A percentile compares a stretch with the other conserved stretches of the same genome.
Evolutionary conservation across 2,797 vertebrate genomes (phyloP).

Genomic region (Microctenopoma steveboyesi): DNA sequence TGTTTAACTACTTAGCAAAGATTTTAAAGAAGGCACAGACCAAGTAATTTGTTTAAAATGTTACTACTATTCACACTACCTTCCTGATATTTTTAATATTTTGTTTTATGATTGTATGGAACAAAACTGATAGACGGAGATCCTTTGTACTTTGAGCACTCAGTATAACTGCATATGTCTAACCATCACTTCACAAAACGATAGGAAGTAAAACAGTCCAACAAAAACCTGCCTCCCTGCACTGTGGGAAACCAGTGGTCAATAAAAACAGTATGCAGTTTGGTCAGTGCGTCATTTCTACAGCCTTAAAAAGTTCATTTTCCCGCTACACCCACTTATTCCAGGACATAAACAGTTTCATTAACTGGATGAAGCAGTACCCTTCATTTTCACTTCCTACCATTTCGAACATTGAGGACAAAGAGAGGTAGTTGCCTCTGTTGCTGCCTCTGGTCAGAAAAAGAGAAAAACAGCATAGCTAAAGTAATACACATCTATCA

Average conservation of each 20-base stretch:
- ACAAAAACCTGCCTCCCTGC: conserved; percentile 49
- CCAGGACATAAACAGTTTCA: conserved; percentile 41
- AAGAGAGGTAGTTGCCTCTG: conserved; percentile 31
- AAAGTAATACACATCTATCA: conserved; percentile 15
- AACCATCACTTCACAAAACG: conserved; percentile 40
- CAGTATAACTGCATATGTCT: conserved; percentile 28
- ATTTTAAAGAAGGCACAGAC: no score
- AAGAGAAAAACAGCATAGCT: neutral
- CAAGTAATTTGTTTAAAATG: no score
- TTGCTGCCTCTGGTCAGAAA: neutral
- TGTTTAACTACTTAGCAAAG: no score
- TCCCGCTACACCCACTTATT: conserved; percentile 63
- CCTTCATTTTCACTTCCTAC: conserved; percentile 64
- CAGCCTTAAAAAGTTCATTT: conserved; percentile 69
- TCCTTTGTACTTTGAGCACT: conserved; percentile 24
- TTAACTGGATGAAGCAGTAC: conserved; percentile 51
- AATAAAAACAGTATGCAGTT: conserved; percentile 65
- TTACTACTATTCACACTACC: no score
- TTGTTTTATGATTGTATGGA: conserved; percentile 3
- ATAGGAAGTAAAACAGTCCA: conserved; percentile 57
- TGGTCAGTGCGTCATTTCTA: conserved; percentile 65
- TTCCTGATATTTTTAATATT: neutral
- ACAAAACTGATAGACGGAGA: neutral
- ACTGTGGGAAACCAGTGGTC: conserved; percentile 47
- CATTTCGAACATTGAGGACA: conserved; percentile 54